Evolutionary conservation across 1,140 invertebrate genomes (phyloP), one percentile per base, ranked within the genome.

Genomic region (Chymomyza costata): DNA sequence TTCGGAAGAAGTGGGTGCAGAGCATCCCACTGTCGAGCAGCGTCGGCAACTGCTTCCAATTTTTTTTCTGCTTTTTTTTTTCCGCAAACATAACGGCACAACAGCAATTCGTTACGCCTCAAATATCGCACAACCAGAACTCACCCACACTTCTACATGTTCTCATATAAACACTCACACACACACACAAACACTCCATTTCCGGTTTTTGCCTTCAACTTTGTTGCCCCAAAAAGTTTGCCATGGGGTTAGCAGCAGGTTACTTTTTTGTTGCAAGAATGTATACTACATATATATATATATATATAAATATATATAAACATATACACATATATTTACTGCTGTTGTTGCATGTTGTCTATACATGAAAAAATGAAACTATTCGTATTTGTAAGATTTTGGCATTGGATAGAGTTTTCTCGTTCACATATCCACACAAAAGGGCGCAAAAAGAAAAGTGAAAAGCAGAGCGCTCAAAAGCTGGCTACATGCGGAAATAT

Each of bases 361-460:
- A 38, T 31, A 44, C 41, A 19, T 31, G 16, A 35, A 48, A 48
- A 67, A 47, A 39, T 57, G 45, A 54, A 71, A 80, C 73, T 78
- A 71, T 78, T 67, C 58, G 59, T 71, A 54, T 71, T 78, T 66
- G 62, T 48, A 78, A 64, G 71, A 78, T 78, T 63, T 78, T 19
- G 30, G 48, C 51, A 31, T 67, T 18, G 66, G 71, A 78, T 78
- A 78, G 67, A 52, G 53, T 40, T 71, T 39, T 5, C 25, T 28
- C 10, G n/a, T n/a, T n/a, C n/a, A n/a, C n/a, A n/a, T n/a, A n/a
- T n/a, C n/a, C n/a, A n/a, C 56, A 31, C 11, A 25, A 25, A 25
- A 3, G 21, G 5, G 6, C 51, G 13, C 10, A 47, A n/a, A 43
- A 66, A 48, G 53, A 46, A 49, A 56, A 55, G 49, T 39, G 35